Base-by-base conservation (phyloP, 1,140 invertebrate species). In the Akabosia matsudoensis region DNA sequence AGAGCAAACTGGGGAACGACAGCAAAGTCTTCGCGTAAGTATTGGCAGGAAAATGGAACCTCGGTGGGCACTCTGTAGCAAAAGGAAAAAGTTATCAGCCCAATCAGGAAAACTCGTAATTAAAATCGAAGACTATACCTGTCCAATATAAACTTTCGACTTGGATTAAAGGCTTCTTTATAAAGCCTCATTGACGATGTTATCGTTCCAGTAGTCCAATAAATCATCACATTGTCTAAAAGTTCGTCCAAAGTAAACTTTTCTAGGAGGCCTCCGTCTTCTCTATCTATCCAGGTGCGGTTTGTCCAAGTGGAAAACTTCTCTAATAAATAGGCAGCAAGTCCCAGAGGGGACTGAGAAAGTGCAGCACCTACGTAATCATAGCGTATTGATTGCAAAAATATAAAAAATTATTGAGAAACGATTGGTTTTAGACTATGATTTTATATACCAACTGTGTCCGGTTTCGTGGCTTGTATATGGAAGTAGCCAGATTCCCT, bases 151-250 rank as follows among this genome's bases (percentile, higher is more conserved):
- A 71, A 52, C 28, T 33, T 64, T 61, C 22, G 56, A 7, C 3
- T n/a, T 30, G 61, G 61, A 7, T 37, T 18, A 37, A 90, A 88
- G 0, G 81, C 84, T 83, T 95, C 93, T 0, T 90, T 85, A 80
- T 95, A 96, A 4, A 94, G 84, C 73, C 94, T 86, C 82, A 89
- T 86, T 0, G 92, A 92, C 0, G 92, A 91, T 0, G 91, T 92
- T 1, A 95, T 92, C 0, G 90, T 90, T 76, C 90, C 89, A 0
- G 90, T 90, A 0, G 90, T 82, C 90, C 93, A 97, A 84, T 96
- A 97, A 33, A 96, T 84, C 92, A 95, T 96, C 0, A 97, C 82
- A 82, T 95, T 95, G 78, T 96, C 95, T 1, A 97, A 85, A 1
- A 97, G 84, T 79, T 94, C 91, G 70, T 93, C 91, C 67, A 91